phyloP scores from a whole-genome alignment of 2,797 vertebrate genomes.

The Sebastiscus albofasciatus region DNA sequence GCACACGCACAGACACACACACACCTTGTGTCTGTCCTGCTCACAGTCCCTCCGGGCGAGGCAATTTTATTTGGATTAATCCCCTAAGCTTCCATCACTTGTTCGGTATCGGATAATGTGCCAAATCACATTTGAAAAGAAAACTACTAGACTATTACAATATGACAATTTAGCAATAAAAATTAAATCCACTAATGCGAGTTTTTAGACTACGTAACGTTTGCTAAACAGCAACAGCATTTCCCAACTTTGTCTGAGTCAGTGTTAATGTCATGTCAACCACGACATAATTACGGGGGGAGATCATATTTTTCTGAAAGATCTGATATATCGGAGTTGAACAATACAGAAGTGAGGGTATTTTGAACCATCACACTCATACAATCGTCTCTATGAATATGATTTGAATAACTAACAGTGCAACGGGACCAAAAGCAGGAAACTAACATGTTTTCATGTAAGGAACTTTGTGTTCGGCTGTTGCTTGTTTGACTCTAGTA shows the following conservation, averaged over 20 bases:
- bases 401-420: not conserved
- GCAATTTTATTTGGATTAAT: not conserved
- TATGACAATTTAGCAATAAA: not conserved
- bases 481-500: not conserved
- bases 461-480: not conserved
- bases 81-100: not conserved
- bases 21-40: not conserved
- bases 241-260: not conserved
- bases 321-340: too few species aligned
- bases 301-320: too few species aligned
- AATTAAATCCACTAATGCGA: not conserved
- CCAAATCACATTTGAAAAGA: not conserved
- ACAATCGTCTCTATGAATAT: not conserved
- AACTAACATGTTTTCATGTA: not conserved
- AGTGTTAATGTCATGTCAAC: not conserved
- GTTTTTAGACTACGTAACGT: not conserved
- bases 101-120: not conserved
- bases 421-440: not conserved
- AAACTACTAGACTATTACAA: not conserved
- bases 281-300: too few species aligned
- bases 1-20: conserved; percentile 5
- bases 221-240: not conserved
- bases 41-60: not conserved
- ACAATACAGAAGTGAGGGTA: not conserved
- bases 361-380: not conserved